phyloP scores from a whole-genome alignment of 2,797 vertebrate genomes.

The Carapus acus region DNA sequence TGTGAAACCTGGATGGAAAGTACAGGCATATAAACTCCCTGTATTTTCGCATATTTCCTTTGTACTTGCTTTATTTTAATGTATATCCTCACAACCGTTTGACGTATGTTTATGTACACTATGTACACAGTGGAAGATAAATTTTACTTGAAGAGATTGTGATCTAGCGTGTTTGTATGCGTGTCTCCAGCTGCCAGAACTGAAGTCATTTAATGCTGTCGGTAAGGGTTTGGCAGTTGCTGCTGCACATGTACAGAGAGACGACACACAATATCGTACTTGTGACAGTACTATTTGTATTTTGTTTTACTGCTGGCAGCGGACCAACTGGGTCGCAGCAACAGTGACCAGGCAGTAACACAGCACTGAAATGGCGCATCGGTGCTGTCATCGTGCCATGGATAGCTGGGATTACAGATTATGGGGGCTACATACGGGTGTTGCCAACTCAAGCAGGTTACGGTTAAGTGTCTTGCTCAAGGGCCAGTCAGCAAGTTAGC shows the following conservation, averaged over 20 bases:
- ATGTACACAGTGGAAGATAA: background rate
- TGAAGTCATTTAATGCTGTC: constrained; percentile 57
- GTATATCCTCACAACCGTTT: background rate
- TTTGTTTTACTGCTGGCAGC: constrained; percentile 36
- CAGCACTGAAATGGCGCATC: no score
- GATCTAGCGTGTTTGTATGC: constrained; percentile 5
- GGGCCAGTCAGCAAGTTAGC: no score
- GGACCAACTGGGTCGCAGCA: constrained; percentile 55
- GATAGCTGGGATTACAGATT: no score
- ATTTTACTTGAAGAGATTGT: background rate
- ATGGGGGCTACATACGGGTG: no score
- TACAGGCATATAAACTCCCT: no score
- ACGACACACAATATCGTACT: constrained; percentile 54
- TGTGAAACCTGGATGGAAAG: no score
- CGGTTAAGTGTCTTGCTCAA: no score
- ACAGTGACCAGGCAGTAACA: constrained; percentile 33
- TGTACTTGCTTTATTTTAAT: background rate
- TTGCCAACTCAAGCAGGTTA: no score
- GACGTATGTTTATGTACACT: background rate
- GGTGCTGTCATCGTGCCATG: no score
- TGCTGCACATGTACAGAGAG: constrained; percentile 51
- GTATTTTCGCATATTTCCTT: background rate
- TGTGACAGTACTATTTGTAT: constrained; percentile 38
- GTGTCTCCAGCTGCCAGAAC: constrained; percentile 18
- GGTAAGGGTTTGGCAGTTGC: constrained; percentile 55